These are phyloP conservation scores for Halotydeus destructor DNA, from an alignment of 1,140 invertebrate species.

Conservation along the genomic window DNA sequence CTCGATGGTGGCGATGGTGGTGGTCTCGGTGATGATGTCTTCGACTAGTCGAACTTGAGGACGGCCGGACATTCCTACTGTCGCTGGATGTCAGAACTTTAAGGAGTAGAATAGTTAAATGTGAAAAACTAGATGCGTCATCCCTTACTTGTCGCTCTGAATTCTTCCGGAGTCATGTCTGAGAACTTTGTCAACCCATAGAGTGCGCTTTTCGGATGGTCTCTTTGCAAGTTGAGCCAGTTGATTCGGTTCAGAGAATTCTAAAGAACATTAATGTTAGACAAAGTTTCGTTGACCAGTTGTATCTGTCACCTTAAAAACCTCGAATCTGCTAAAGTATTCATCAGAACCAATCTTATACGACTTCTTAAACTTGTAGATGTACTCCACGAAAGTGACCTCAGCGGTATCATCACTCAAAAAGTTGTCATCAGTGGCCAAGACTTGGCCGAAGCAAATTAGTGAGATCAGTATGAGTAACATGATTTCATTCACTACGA, in stretches of 20 bases:
- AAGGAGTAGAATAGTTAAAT: neutral
- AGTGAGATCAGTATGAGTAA: too few relatives aligned
- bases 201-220: conserved; percentile 31
- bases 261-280: conserved; percentile 23
- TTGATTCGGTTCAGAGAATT: conserved; percentile 36
- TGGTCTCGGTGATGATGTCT: conserved; percentile 11
- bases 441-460: too few relatives aligned
- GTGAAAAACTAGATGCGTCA: neutral
- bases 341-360: conserved; percentile 35
- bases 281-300: neutral
- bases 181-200: conserved; percentile 52
- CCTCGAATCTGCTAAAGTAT: conserved; percentile 34
- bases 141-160: conserved; percentile 25
- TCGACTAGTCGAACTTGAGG: neutral
- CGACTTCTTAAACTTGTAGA: conserved; percentile 40
- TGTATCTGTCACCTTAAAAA: conserved; percentile 36
- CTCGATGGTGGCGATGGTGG: conserved; percentile 20
- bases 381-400: conserved; percentile 34
- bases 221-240: conserved; percentile 33
- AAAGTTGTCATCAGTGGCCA: too few relatives aligned
- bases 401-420: conserved; percentile 10
- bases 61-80: neutral
- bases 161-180: conserved; percentile 48
- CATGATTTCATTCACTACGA: too few relatives aligned
- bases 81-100: neutral